These are phyloP conservation scores for Pycnonotus jocosus DNA, from an alignment of 2,113 vertebrate species.

Conservation along the genomic window DNA sequence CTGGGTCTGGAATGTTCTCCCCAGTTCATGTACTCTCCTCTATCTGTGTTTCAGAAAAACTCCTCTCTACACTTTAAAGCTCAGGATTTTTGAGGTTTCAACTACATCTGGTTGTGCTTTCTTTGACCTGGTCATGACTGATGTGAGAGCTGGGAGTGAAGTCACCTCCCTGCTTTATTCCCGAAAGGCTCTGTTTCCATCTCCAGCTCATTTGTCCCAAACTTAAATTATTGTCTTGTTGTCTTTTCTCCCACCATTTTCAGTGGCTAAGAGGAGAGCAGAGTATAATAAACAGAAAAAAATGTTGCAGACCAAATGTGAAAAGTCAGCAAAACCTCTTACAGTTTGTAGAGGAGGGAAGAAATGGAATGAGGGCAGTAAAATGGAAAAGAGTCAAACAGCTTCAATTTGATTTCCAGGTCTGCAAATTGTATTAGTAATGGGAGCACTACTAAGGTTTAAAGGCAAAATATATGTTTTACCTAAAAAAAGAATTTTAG, in stretches of 20 bases:
- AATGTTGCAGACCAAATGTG: background rate
- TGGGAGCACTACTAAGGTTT: slow-evolving; percentile 34
- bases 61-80: background rate
- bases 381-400: background rate
- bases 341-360: background rate
- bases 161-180: background rate
- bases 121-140: background rate
- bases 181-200: background rate
- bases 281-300: background rate
- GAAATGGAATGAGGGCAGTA: background rate
- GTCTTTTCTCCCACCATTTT: background rate
- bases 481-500: slow-evolving; percentile 53
- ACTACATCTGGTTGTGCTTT: background rate
- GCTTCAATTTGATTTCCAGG: background rate
- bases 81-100: background rate
- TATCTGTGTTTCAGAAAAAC: background rate
- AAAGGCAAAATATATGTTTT: slow-evolving; percentile 69
- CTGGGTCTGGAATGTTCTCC: background rate
- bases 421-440: slow-evolving; percentile 41
- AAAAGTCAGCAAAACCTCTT: background rate
- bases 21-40: background rate
- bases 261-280: background rate
- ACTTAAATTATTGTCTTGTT: background rate
- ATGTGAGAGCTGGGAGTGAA: background rate
- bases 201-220: background rate